Evolutionary conservation across 1,140 invertebrate species (phyloP), one percentile per base, ranked within the genome.

Genomic region (Heliconius hewitsoni): DNA sequence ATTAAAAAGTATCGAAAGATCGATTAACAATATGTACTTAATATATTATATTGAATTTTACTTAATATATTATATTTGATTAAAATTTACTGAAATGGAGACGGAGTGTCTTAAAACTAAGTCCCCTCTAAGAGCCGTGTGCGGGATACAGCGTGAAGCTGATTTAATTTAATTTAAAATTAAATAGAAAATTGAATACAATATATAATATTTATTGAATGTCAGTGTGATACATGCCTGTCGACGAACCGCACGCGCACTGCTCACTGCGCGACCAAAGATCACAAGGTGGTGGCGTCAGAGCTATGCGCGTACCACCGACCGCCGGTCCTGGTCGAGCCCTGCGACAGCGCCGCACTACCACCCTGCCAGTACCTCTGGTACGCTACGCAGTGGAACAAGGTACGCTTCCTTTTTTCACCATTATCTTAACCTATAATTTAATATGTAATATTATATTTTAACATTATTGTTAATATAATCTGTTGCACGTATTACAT

Each of bases 331-430:
- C 88, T 96, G 39, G 93, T 91, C 34, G 95, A 95, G 80, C 91
- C 96, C 27, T 98, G 97, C 85, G 93, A 96, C 79, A 81, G 88
- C 71, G 86, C 93, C 52, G 88, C 95, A 76, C 94, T 95, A 34
- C 95, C 95, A 0, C 13, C 94, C 83, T 82, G 99, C 97, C 92
- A 96, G 96, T 80, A 96, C 95, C 95, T 97, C 87, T 99, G 98
- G 98, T 98, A 98, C 88, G 96, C 97, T 2, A 97, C 97, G 8
- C 97, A 98, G 84, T 98, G 97, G 97, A 97, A 97, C 90, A 96
- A 97, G 86, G 97, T 97, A 66, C 23, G 4, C 23, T 16, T 8
- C 13, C 23, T 16, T 46, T 16, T 16, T 16, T 46, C 42, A 46
- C 42, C 13, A 46, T 46, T 46, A 16, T 16, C 13, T 46, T 46